These are phyloP conservation scores for Liasis olivaceus DNA, from an alignment of 2,797 vertebrate species.

Conservation along the genomic window DNA sequence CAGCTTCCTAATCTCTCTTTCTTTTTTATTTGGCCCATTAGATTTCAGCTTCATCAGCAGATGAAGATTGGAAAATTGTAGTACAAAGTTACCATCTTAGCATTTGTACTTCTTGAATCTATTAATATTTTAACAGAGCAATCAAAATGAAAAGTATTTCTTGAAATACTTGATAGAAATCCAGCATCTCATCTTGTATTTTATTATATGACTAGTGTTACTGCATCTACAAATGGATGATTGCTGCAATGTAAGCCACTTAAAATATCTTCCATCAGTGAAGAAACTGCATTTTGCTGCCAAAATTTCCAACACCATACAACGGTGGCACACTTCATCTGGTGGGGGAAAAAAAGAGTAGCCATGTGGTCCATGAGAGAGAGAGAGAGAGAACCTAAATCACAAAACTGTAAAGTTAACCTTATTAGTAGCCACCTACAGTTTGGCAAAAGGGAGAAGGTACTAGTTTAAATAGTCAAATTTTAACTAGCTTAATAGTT, in stretches of 20 bases:
- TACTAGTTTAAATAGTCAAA: not conserved
- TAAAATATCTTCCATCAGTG: not conserved
- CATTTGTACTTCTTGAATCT: not conserved
- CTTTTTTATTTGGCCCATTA: constrained; percentile 24
- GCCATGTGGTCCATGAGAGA: too few species aligned
- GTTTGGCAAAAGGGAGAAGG: not conserved
- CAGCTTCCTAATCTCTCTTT: constrained; percentile 41
- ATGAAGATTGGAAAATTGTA: not conserved
- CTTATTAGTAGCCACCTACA: not conserved
- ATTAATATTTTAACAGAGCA: not conserved
- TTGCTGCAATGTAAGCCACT: not conserved
- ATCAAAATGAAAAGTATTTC: not conserved
- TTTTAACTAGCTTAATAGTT: not conserved
- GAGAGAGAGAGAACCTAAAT: too few species aligned
- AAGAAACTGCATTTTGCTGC: not conserved
- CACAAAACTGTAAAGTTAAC: not conserved
- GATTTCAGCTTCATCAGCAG: constrained; percentile 44
- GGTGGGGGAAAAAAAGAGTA: too few species aligned
- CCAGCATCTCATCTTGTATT: not conserved
- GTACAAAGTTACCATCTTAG: not conserved
- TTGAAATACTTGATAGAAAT: not conserved
- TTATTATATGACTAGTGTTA: not conserved
- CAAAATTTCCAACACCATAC: not conserved
- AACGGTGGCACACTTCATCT: too few species aligned
- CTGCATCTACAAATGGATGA: not conserved